Evolutionary conservation across 2,113 vertebrate genomes (phyloP).

Genomic region (Trichomycterus rosablanca): DNA sequence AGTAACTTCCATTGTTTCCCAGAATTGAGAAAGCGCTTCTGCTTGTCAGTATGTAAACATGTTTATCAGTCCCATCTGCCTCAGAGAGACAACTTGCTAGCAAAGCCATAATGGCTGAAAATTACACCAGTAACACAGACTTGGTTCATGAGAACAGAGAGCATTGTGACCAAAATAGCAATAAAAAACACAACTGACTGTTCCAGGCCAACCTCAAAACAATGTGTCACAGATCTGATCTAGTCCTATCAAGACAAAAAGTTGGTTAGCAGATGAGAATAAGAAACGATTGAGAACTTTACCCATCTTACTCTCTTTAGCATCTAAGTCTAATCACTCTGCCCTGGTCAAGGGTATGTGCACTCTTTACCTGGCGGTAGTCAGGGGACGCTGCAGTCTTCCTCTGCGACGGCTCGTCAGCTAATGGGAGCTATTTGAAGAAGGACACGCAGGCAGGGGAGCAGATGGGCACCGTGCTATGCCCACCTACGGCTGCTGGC

Average conservation of each 20-base stretch:
- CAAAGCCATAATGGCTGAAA: not conserved
- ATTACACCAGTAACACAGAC: not conserved
- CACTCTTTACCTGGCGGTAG: not conserved
- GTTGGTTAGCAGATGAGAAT: not conserved
- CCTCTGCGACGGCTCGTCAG: constrained; percentile 42
- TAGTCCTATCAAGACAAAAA: not conserved
- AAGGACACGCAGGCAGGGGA: constrained; percentile 54
- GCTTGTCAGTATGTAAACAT: too few relatives aligned
- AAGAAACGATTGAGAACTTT: constrained; percentile 3
- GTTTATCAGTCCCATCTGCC: too few relatives aligned
- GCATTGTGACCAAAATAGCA: not conserved
- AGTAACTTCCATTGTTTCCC: too few relatives aligned
- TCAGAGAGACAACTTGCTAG: not conserved
- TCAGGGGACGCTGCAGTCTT: constrained; percentile 37
- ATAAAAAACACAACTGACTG: not conserved
- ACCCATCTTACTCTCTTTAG: constrained; percentile 20
- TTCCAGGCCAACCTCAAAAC: not conserved
- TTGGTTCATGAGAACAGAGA: not conserved
- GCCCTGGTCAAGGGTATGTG: constrained; percentile 7
- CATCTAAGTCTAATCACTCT: constrained; percentile 14
- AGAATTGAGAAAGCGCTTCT: too few relatives aligned
- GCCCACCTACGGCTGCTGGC: constrained; percentile 54
- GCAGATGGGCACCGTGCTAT: constrained; percentile 58
- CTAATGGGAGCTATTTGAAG: constrained; percentile 64
- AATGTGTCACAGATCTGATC: constrained; percentile 1